Base-by-base conservation (phyloP, 2,888 invertebrate genomes). In the Neocrepidodera transversa region DNA sequence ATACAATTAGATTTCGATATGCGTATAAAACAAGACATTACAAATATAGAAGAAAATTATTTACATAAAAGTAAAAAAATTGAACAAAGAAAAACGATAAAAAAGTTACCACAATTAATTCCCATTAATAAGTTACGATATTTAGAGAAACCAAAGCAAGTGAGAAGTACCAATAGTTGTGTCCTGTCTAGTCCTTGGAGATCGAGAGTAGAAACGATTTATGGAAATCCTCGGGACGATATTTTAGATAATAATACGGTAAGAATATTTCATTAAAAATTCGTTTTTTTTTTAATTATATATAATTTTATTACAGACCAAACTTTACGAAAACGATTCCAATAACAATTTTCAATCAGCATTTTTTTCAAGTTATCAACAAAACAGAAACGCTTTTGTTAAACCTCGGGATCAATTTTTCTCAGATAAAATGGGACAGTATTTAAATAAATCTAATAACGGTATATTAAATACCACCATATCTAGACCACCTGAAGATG, bases 141-240 rank as follows among this genome's bases (percentile, higher is more conserved):
- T 49, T 50, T 59, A 43, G 47, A 60, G 35, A 54, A 53, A 30
- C 50, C 60, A 75, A 20, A 49, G 36, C 16, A 30, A n/a, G 47
- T 51, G 6, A 76, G 70, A 56, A 77, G 78, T 16, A 79, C 83
- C 63, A 79, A 80, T 48, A 85, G 85, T 70, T 79, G 82, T 68
- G 83, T 85, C 13, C 70, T 84, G 66, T 82, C 84, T n/a, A 83
- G 81, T 70, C 86, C 86, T 8, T 86, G 86, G 86, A 79, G 78
- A 66, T 81, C 84, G 1, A 79, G 82, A 36, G 61, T 71, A 16
- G 64, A 68, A 20, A 69, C 68, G n/a, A 65, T 78, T 16, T 66
- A 77, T 16, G 74, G 69, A 1, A 77, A 79, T 72, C 80, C 80
- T 4, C 69, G 78, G 30, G 70, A 70, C 28, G 70, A 71, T 58